phyloP scores from a whole-genome alignment of 2,888 invertebrate species.

The Punctoribates punctum region DNA sequence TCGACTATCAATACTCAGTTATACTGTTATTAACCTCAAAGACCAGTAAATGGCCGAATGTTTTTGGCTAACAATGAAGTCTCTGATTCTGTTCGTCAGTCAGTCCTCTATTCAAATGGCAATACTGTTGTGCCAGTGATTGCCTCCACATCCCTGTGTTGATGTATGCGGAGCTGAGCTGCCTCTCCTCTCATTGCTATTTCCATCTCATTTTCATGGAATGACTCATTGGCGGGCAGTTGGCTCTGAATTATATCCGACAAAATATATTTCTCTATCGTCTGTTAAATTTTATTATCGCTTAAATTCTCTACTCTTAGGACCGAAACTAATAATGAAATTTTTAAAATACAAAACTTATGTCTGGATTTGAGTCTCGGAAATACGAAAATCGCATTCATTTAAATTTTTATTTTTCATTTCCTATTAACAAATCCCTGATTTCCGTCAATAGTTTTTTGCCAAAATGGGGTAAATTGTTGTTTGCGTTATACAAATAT shows the following conservation, averaged over 20 bases:
- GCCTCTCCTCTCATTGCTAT: background rate
- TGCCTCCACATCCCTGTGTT: background rate
- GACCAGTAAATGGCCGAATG: slow-evolving; percentile 30
- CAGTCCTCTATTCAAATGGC: background rate
- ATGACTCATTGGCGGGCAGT: slow-evolving; percentile 18
- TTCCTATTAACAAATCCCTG: too few relatives aligned
- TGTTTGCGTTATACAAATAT: too few relatives aligned
- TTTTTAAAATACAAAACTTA: too few relatives aligned
- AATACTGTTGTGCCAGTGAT: background rate
- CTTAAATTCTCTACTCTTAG: too few relatives aligned
- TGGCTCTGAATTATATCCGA: slow-evolving; percentile 27
- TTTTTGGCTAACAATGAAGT: slow-evolving; percentile 20
- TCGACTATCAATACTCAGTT: background rate
- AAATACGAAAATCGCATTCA: too few relatives aligned
- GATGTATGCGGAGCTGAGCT: too few relatives aligned
- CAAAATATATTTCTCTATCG: slow-evolving; percentile 10
- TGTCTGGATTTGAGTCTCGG: too few relatives aligned
- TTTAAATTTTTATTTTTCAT: too few relatives aligned
- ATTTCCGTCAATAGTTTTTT: too few relatives aligned
- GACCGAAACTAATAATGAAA: too few relatives aligned
- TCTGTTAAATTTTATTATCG: slow-evolving; percentile 22
- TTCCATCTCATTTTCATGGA: slow-evolving; percentile 36
- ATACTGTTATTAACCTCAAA: slow-evolving; percentile 22
- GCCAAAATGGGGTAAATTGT: too few relatives aligned
- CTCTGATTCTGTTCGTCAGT: background rate